Base-by-base conservation (phyloP, 2,888 invertebrate genomes). In the Cosmia trapezina region DNA sequence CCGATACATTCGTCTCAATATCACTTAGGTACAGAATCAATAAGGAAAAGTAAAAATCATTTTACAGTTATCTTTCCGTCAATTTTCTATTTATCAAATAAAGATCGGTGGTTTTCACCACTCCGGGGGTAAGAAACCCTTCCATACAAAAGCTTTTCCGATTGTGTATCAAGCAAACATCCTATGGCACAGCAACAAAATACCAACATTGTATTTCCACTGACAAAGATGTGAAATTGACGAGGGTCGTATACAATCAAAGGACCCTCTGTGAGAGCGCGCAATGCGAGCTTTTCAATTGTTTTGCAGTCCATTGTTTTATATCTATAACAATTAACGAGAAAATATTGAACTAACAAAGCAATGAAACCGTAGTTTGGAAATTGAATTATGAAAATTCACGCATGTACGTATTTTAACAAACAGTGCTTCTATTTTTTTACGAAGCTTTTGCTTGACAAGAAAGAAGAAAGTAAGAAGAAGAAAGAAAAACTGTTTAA, bases 201-300 rank as follows among this genome's bases (percentile, higher is more conserved):
- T n/a, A n/a, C n/a, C 86, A 88, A 85, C 79, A 86, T 85, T 74
- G 83, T 83, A 79, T 76, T 78, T 75, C 81, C 66, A 80, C 73
- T 76, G 75, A 81, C 78, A 78, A 80, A 84, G 84, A 85, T 84
- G 86, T 85, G 87, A 87, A 89, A 90, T 87, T 91, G 93, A 92
- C 89, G 89, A 92, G 91, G 92, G 92, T 92, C 80, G 80, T 76
- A 83, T 81, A 86, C 83, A 78, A 86, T 87, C 87, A 86, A 83
- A 76, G 45, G 64, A 74, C 74, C 70, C 63, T 75, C 81, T 74
- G 47, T 61, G 67, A 61, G 70, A 70, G 37, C 43, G 49, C 54
- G 81, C 75, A 72, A 64, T 69, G 56, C 73, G 74, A 73, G 82
- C 74, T 67, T 77, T 81, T 76, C 83, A 84, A 81, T 84, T 85